Evolutionary conservation across 2,888 invertebrate genomes (phyloP).

Genomic region (Octodonta nipae): DNA sequence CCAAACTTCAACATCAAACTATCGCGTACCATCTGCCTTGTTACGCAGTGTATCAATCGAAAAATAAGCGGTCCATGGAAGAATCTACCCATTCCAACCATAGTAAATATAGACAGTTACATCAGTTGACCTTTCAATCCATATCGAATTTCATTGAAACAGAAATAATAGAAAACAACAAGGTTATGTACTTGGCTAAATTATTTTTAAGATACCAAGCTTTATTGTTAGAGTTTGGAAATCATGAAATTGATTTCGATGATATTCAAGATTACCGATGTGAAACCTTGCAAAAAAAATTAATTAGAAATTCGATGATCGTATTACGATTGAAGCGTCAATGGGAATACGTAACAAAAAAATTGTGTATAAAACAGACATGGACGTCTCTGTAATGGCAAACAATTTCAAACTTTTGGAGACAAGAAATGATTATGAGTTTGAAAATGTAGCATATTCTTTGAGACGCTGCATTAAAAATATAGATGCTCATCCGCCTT

Average conservation of each 20-base stretch:
- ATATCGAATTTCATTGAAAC: conserved; percentile 10
- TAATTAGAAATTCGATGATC: conserved; percentile 17
- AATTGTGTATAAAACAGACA: conserved; percentile 19
- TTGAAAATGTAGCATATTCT: conserved; percentile 18
- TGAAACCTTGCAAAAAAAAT: conserved; percentile 19
- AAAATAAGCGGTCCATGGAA: conserved; percentile 10
- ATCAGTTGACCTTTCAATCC: conserved; percentile 10
- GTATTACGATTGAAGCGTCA: conserved; percentile 17
- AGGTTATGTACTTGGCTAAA: conserved; percentile 9
- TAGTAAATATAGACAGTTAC: conserved; percentile 9
- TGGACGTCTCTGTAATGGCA: conserved; percentile 17
- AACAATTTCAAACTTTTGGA: conserved; percentile 16
- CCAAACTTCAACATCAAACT: conserved; percentile 10
- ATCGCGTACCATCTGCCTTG: conserved; percentile 11
- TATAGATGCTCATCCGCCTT: conserved; percentile 10
- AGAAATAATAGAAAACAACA: conserved; percentile 9
- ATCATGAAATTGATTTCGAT: conserved; percentile 15
- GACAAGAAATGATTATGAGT: conserved; percentile 9
- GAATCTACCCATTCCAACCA: conserved; percentile 8
- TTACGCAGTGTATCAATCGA: conserved; percentile 11
- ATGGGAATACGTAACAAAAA: conserved; percentile 11
- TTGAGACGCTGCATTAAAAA: conserved; percentile 21
- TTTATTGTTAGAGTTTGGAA: conserved; percentile 19
- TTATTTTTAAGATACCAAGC: conserved; percentile 13
- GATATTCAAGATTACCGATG: conserved; percentile 17